These are phyloP conservation scores for Eristalis intricaria DNA, from an alignment of 2,888 invertebrate species.

Conservation along the genomic window DNA sequence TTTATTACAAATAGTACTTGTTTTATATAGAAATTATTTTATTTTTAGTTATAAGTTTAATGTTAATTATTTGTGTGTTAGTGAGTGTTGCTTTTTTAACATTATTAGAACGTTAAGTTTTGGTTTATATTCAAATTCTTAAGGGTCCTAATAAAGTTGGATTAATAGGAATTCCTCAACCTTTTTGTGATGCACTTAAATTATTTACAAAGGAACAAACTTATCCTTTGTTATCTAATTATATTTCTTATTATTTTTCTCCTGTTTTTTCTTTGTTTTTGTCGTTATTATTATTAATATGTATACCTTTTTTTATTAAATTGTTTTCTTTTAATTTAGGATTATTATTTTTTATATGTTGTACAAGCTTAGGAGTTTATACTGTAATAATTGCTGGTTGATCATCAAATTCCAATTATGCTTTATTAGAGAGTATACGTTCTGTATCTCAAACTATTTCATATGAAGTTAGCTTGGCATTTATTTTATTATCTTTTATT, in stretches of 20 bases:
- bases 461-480: constrained; percentile 88
- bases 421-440: constrained; percentile 86
- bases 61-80: constrained; percentile 85
- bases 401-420: constrained; percentile 88
- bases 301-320: constrained; percentile 84
- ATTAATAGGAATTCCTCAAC: constrained; percentile 85
- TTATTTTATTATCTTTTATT: constrained; percentile 85
- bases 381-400: constrained; percentile 85
- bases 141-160: constrained; percentile 89
- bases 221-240: constrained; percentile 84
- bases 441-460: constrained; percentile 89
- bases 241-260: constrained; percentile 84
- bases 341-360: constrained; percentile 85
- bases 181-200: constrained; percentile 88
- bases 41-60: constrained; percentile 81
- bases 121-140: constrained; percentile 88
- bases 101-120: constrained; percentile 87
- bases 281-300: constrained; percentile 83
- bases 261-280: constrained; percentile 84
- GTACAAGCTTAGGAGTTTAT: constrained; percentile 86
- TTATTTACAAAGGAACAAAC: constrained; percentile 86
- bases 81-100: constrained; percentile 87
- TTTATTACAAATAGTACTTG: constrained; percentile 84
- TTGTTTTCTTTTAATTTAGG: constrained; percentile 84
- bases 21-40: constrained; percentile 81